phyloP scores from a whole-genome alignment of 1,140 invertebrate species.

The Drosophila carrolli region DNA sequence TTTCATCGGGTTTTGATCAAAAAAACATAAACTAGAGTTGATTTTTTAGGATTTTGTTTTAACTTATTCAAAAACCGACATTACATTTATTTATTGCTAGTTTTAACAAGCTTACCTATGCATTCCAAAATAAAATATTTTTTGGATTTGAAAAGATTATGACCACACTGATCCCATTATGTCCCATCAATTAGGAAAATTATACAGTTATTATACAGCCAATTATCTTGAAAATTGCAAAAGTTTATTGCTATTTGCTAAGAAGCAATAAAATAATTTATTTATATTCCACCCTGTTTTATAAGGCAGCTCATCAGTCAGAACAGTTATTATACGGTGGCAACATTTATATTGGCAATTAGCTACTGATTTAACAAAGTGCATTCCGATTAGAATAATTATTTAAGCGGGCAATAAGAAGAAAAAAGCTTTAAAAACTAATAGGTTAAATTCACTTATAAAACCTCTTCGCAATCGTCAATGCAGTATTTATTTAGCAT shows the following conservation, averaged over 20 bases:
- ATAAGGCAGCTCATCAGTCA: constrained; percentile 1
- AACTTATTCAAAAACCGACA: no score
- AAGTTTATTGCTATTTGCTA: not conserved
- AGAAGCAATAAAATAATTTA: not conserved
- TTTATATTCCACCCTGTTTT: constrained; percentile 16
- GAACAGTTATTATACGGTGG: constrained; percentile 6
- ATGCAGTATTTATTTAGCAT: constrained; percentile 7
- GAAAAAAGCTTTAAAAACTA: constrained; percentile 6
- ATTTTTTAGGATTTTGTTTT: no score
- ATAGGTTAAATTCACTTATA: constrained; percentile 13
- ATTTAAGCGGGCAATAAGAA: constrained; percentile 1
- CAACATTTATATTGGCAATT: not conserved
- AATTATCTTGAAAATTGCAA: not conserved
- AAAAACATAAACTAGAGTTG: no score
- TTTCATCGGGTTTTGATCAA: no score
- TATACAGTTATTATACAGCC: not conserved
- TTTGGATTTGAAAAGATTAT: no score
- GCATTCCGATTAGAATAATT: constrained; percentile 28
- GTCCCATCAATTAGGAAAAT: not conserved
- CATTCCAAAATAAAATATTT: no score
- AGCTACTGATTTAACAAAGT: constrained; percentile 20
- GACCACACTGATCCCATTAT: not conserved
- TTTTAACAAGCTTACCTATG: no score
- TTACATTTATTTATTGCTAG: no score
- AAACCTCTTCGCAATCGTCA: not conserved